Percentiles rank a stretch among this genome's conserved stretches.
Evolutionary conservation across 1,140 invertebrate species (phyloP).

Genomic region (Ephestia elutella): DNA sequence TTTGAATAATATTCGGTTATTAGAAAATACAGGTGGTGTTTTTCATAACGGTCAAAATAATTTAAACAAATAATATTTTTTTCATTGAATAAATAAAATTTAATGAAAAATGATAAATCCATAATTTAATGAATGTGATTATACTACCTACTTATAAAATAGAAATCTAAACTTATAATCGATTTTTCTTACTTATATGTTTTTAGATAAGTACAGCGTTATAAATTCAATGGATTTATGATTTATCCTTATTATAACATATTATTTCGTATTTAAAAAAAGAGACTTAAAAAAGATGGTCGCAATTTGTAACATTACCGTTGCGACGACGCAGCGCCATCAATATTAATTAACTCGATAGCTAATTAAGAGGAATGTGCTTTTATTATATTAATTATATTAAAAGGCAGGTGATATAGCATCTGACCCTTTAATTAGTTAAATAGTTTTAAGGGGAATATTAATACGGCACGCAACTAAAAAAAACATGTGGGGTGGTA

Average conservation of each 20-base stretch:
- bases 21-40: no score
- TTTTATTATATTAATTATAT: slow-evolving; percentile 5
- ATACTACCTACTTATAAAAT: no score
- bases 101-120: no score
- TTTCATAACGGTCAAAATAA: no score
- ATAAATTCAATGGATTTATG: no score
- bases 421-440: slow-evolving; percentile 3
- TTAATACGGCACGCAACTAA: not conserved
- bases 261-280: not conserved
- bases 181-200: no score
- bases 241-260: not conserved
- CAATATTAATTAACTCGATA: slow-evolving; percentile 3
- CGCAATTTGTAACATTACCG: not conserved
- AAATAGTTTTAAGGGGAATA: slow-evolving; percentile 2
- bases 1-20: no score
- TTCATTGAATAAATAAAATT: no score
- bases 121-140: no score
- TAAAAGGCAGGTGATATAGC: not conserved
- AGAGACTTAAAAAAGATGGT: not conserved
- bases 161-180: no score
- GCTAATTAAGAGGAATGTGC: slow-evolving; percentile 2
- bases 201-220: no score
- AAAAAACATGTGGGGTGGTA: not conserved
- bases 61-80: no score
- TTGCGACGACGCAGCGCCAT: not conserved